Evolutionary conservation across 2,888 invertebrate genomes (phyloP), one percentile per base, ranked within the genome.

Genomic region (Andrena flavipes): DNA sequence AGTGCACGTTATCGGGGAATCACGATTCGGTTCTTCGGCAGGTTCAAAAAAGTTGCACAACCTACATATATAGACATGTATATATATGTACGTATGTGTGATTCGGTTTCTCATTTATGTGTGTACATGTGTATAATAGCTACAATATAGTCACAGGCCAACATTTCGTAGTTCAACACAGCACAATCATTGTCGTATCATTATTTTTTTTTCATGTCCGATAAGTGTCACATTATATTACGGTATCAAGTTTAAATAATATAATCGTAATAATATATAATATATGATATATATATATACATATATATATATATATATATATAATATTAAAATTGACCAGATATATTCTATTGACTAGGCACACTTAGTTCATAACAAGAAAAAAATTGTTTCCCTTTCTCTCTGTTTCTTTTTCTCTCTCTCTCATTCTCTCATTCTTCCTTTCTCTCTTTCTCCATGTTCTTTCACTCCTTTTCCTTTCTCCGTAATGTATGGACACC

Each of bases 261-360:
- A 91, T 90, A 91, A 90, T 92, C 89, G 90, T 91, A 91, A 92
- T 93, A 91, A 91, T 92, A 91, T 91, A 89, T 90, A 89, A 82
- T 84, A 90, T 91, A 88, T 91, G 89, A 89, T 87, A 91, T 91
- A 42, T 42, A 42, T 42, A 42, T 42, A 42, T 42, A 42, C 3
- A 42, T 1, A 42, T 0, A 42, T 42, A 42, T 5, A 42, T 42
- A 42, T 42, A 42, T 42, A 90, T 42, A 42, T 42, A 90, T 92
- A 89, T 92, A 92, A 93, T 92, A 92, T 93, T 95, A 95, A 95
- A 95, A 95, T 95, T 95, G 95, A 95, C 95, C 94, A 95, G 95
- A 95, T 93, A 93, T 93, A 95, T 95, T 95, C 95, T 95, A 95
- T 95, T 95, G 95, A 95, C 95, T 95, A 95, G 95, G 95, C 95